Evolutionary conservation across 1,140 invertebrate genomes (phyloP).

Genomic region (Eurosta solidaginis): DNA sequence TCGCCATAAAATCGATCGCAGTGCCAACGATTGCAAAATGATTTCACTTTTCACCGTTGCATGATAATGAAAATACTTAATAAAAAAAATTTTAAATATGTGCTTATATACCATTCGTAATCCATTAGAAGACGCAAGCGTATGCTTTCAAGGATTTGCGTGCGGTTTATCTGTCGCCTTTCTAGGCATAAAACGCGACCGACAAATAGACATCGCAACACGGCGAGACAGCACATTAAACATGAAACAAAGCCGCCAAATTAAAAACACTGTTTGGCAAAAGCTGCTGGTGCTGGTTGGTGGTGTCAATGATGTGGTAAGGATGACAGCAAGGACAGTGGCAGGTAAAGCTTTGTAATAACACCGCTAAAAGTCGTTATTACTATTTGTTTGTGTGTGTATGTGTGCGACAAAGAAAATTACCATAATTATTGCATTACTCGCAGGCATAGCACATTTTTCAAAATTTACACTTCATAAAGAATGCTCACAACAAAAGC

Average conservation of each 20-base stretch:
- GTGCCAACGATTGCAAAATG: not conserved
- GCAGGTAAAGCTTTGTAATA: not conserved
- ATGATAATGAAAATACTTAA: not conserved
- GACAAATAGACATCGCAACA: too few relatives aligned
- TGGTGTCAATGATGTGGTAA: not conserved
- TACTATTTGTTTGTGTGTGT: not conserved
- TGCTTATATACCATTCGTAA: not conserved
- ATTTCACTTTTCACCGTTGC: not conserved
- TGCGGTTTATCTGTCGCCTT: conserved; percentile 24
- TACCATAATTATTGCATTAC: conserved; percentile 28
- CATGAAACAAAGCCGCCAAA: conserved; percentile 9
- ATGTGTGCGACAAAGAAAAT: not conserved
- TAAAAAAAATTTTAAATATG: not conserved
- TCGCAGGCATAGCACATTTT: conserved; percentile 10
- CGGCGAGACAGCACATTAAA: conserved; percentile 8
- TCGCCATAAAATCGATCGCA: conserved; percentile 24
- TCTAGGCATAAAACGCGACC: not conserved
- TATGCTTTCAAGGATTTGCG: conserved; percentile 2
- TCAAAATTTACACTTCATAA: conserved; percentile 5
- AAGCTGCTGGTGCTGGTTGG: not conserved
- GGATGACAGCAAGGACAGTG: not conserved
- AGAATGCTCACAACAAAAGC: not conserved
- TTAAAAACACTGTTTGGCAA: conserved; percentile 24
- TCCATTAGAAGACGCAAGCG: not conserved
- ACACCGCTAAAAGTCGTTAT: not conserved